phyloP scores from a whole-genome alignment of 2,888 invertebrate genomes.

The Pseudanteris insignis region DNA sequence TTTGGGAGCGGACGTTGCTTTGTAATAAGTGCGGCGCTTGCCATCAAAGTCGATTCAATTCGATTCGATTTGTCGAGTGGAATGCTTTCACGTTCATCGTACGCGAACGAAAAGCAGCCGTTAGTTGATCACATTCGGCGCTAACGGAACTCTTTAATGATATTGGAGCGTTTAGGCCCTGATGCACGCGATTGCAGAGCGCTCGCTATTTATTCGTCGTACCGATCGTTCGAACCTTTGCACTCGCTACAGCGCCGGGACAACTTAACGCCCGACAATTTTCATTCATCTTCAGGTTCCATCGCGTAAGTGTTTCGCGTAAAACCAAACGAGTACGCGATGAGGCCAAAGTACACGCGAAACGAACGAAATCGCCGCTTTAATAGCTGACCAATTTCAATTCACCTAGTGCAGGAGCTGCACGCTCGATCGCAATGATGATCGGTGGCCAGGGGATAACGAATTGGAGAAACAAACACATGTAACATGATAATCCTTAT shows the following conservation, averaged over 20 bases:
- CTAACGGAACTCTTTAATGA: constrained; percentile 37
- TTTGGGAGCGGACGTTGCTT: constrained; percentile 4
- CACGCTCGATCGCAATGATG: no score
- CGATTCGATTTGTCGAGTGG: constrained; percentile 38
- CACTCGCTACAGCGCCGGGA: constrained; percentile 14
- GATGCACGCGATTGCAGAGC: constrained; percentile 21
- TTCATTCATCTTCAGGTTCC: constrained; percentile 20
- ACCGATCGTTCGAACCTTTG: constrained; percentile 21
- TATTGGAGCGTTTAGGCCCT: constrained; percentile 30
- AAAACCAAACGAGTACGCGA: constrained; percentile 21
- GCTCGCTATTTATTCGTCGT: constrained; percentile 18
- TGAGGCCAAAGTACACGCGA: background rate
- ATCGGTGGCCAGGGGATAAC: no score
- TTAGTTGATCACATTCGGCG: constrained; percentile 26
- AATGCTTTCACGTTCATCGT: constrained; percentile 39
- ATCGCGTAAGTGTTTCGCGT: constrained; percentile 19
- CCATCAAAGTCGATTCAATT: constrained; percentile 39
- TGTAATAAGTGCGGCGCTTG: constrained; percentile 17
- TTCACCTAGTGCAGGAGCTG: constrained; percentile 9
- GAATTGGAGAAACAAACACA: no score
- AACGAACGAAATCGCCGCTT: constrained; percentile 1
- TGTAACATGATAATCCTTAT: no score
- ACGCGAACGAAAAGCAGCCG: constrained; percentile 32
- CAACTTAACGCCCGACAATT: constrained; percentile 23
- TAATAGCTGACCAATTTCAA: constrained; percentile 8